Percentiles rank a stretch among this genome's conserved stretches.
Conservation (phyloP, 2,113 vertebrate species). For the Naja naja region DNA sequence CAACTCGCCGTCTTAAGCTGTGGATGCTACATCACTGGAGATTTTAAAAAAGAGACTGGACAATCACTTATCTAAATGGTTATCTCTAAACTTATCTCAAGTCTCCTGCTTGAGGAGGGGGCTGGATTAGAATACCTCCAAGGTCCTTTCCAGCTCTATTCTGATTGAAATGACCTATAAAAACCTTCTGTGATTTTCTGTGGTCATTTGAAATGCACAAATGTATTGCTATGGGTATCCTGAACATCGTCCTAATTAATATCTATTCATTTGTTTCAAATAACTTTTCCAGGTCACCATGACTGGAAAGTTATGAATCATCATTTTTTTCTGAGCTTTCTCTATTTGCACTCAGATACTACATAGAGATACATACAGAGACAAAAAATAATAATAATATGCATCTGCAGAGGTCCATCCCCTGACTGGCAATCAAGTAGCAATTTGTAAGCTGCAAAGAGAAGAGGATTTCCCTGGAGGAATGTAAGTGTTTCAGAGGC, state of each 20-base stretch:
- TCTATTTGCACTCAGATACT: not conserved
- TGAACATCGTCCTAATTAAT: not conserved
- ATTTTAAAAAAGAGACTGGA: too few species aligned
- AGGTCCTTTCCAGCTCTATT: too few species aligned
- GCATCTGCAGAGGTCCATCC: not conserved
- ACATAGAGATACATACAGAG: not conserved
- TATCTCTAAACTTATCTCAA: too few species aligned
- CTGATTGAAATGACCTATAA: not conserved
- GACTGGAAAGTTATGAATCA: not conserved
- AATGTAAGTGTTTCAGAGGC: not conserved
- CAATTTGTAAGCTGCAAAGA: not conserved
- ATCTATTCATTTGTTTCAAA: not conserved
- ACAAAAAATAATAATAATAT: not conserved
- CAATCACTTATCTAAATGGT: too few species aligned
- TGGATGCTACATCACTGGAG: too few species aligned
- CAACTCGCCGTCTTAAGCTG: too few species aligned
- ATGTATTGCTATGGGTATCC: not conserved
- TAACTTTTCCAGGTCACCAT: not conserved
- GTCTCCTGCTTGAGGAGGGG: too few species aligned
- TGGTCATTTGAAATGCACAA: not conserved
- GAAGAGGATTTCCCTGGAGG: not conserved
- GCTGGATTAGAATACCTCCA: too few species aligned
- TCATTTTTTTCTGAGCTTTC: not conserved
- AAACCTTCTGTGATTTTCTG: not conserved
- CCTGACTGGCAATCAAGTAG: not conserved